Percentiles rank a stretch among this genome's conserved stretches.
Conservation (phyloP, 2,797 vertebrate species). For the Rhinichthys osculus region DNA sequence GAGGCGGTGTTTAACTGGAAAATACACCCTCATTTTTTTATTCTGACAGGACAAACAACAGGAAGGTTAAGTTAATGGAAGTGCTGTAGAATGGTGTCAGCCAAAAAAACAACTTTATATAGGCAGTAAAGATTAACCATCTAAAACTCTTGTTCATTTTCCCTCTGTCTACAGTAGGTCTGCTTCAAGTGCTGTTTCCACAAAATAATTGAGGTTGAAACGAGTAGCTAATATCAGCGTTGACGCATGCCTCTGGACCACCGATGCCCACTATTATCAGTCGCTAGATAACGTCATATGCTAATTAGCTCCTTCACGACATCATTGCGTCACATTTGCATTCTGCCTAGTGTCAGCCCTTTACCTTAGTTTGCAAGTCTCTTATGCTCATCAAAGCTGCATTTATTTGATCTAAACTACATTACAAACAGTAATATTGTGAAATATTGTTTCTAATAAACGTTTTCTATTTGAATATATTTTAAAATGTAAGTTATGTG, state of each 20-base stretch:
- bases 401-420: background rate
- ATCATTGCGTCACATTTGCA: background rate
- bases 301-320: background rate
- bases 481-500: background rate
- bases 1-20: background rate
- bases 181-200: background rate
- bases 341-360: background rate
- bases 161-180: background rate
- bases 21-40: slow-evolving; percentile 9
- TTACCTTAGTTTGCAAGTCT: background rate
- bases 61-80: slow-evolving; percentile 14
- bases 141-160: slow-evolving; percentile 11
- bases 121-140: slow-evolving; percentile 35
- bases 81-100: slow-evolving; percentile 16
- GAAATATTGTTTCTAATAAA: background rate
- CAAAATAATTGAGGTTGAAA: background rate
- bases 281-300: background rate
- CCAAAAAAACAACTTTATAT: slow-evolving; percentile 33
- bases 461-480: background rate
- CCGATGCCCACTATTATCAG: background rate
- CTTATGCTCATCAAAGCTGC: background rate
- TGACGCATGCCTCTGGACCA: background rate
- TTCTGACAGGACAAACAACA: slow-evolving; percentile 27
- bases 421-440: background rate
- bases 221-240: background rate